phyloP scores from a whole-genome alignment of 2,113 vertebrate species.

The Epinephelus cyanopodus region DNA sequence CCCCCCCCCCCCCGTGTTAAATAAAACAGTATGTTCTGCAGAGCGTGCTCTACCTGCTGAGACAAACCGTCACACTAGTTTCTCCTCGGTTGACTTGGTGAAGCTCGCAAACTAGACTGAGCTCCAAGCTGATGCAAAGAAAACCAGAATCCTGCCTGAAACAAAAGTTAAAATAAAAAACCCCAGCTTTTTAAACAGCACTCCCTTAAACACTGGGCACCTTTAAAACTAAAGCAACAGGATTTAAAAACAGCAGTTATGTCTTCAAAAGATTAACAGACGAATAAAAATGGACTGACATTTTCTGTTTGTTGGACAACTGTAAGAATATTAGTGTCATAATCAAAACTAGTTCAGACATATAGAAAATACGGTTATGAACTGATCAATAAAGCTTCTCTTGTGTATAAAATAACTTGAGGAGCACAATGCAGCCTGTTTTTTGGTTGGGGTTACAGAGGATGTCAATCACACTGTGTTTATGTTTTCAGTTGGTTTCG shows the following conservation, averaged over 20 bases:
- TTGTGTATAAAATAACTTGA: neutral
- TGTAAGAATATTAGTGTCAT: conserved; percentile 30
- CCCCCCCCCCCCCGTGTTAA: neutral
- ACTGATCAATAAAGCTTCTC: neutral
- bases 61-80: too few relatives aligned
- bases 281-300: neutral
- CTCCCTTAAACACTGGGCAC: neutral
- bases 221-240: neutral
- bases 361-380: conserved; percentile 24
- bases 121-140: too few relatives aligned
- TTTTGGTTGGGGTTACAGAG: neutral
- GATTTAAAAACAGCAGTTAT: neutral
- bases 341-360: conserved; percentile 7
- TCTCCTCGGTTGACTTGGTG: neutral
- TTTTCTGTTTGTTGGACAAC: neutral
- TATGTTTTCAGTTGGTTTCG: neutral
- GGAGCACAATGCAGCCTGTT: neutral
- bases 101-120: neutral
- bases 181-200: too few relatives aligned
- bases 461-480: neutral
- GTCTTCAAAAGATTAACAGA: neutral
- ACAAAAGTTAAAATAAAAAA: neutral
- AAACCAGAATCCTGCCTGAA: neutral
- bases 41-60: neutral
- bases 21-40: neutral